A percentile compares a stretch with the other conserved stretches of the same genome.
These are phyloP conservation scores for Apis mellifera DNA, from an alignment of 1,140 invertebrate genomes.

Conservation along the genomic window DNA sequence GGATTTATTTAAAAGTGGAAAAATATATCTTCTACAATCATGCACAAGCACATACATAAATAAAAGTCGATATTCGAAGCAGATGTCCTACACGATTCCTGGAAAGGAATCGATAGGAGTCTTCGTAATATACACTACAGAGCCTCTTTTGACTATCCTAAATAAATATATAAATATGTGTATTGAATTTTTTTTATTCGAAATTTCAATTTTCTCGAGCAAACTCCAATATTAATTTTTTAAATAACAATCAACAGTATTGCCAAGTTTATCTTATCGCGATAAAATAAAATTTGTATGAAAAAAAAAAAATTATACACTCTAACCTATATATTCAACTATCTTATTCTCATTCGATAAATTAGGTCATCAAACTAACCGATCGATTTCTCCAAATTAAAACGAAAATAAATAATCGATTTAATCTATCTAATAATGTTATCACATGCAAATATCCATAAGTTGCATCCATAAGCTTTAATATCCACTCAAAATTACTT, in stretches of 20 bases:
- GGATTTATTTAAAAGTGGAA: not conserved
- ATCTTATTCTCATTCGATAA: too few species aligned
- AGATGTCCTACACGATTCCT: conserved; percentile 62
- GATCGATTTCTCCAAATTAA: too few species aligned
- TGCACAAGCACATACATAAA: conserved; percentile 31
- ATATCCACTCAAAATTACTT: too few species aligned
- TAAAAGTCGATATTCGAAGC: conserved; percentile 49
- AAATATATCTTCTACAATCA: not conserved
- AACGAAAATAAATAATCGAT: too few species aligned
- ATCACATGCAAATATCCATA: too few species aligned
- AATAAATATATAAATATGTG: conserved; percentile 34
- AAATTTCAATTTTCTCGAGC: conserved; percentile 1
- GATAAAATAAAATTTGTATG: not conserved
- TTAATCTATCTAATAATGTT: too few species aligned
- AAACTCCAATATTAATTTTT: not conserved
- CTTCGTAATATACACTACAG: conserved; percentile 21
- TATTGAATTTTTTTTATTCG: not conserved
- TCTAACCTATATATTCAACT: too few species aligned
- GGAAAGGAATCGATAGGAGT: conserved; percentile 52
- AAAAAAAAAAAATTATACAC: not conserved
- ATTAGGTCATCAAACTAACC: too few species aligned
- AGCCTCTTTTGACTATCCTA: conserved; percentile 40
- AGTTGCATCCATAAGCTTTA: too few species aligned
- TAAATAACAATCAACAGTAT: not conserved
- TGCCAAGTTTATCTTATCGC: not conserved